phyloP scores from a whole-genome alignment of 2,888 invertebrate genomes.

The Smittia sp. region DNA sequence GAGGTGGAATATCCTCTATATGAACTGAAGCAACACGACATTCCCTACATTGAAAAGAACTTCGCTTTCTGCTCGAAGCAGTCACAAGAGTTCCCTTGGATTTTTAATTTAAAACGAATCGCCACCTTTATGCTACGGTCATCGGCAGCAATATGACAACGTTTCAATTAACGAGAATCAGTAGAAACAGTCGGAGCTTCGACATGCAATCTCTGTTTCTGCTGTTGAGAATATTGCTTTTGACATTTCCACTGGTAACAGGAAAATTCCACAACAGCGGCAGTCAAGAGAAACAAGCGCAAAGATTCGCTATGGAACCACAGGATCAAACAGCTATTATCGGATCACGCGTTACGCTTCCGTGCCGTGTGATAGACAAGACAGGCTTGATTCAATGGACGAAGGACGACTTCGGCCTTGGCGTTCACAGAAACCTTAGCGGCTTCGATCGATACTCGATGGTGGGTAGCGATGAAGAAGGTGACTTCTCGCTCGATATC shows the following conservation, averaged over 20 bases:
- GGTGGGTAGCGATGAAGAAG: slow-evolving; percentile 94
- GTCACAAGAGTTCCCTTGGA: slow-evolving; percentile 3
- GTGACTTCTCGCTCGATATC: slow-evolving; percentile 89
- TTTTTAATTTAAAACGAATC: slow-evolving; percentile 7
- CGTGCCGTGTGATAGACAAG: slow-evolving; percentile 85
- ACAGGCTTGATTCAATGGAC: slow-evolving; percentile 94
- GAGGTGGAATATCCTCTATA: neutral
- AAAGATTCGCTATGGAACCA: slow-evolving; percentile 89
- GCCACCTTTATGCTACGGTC: slow-evolving; percentile 3
- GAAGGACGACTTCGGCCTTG: slow-evolving; percentile 92
- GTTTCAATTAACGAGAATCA: slow-evolving; percentile 35
- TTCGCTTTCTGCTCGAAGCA: neutral
- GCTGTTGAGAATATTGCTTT: slow-evolving; percentile 16
- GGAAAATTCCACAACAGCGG: slow-evolving; percentile 25
- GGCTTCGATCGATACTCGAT: slow-evolving; percentile 92
- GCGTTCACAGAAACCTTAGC: slow-evolving; percentile 81
- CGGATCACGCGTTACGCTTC: slow-evolving; percentile 82
- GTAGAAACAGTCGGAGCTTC: neutral
- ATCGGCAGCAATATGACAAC: slow-evolving; percentile 34
- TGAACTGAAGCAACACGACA: slow-evolving; percentile 3
- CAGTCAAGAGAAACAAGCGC: slow-evolving; percentile 53
- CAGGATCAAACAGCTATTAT: slow-evolving; percentile 86
- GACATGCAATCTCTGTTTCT: slow-evolving; percentile 11
- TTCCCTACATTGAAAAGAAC: slow-evolving; percentile 7
- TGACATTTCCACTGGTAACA: neutral